Evolutionary conservation across 2,797 vertebrate species (phyloP), one percentile per base, ranked within the genome.

Genomic region (Muscicapa striata): DNA sequence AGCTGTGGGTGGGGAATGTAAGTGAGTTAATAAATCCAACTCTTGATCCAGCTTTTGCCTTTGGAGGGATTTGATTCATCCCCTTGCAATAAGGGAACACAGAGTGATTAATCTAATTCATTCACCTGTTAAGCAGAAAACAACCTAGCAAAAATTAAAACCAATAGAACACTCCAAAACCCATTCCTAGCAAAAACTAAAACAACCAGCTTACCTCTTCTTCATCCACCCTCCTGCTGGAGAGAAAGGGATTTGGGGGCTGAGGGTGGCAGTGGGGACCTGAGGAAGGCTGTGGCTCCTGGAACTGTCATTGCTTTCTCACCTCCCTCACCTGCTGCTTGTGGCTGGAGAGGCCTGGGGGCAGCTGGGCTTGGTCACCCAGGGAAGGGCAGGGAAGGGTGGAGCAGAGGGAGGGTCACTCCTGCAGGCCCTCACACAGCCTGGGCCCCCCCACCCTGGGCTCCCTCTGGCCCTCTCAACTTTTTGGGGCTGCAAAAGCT

Each of bases 21-120:
- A 94, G 88, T 0, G 68, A 93, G 90, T 77, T 89, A 84, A 87
- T 64, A 87, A 87, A 87, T 32, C 89, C 87, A 90, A 8, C 63
- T 82, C 80, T 79, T 67, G n/a, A 49, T 79, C 88, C 59, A 68
- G 92, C 72, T 67, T 84, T 55, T 92, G 90, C 92, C 73, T 85
- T 81, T 21, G 64, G 61, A 95, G 78, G 94, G 84, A 64, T 83
- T 93, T 90, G 78, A 89, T 93, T 94, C 92, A 89, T 67, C 61
- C 77, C 41, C 0, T 41, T 74, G 32, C 67, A 54, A 6, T 23
- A 63, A 40, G 34, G 38, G 41, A 89, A 41, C 30, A 24, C 36
- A 41, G 10, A 29, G 32, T 9, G 21, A 77, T 73, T 45, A 77
- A 68, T 22, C 24, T 3, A 38, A 46, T 55, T 73, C 70, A 79